Percentiles rank a stretch among this genome's conserved stretches.
Evolutionary conservation across 2,888 invertebrate genomes (phyloP).

Genomic region (Cheilosia impressa): DNA sequence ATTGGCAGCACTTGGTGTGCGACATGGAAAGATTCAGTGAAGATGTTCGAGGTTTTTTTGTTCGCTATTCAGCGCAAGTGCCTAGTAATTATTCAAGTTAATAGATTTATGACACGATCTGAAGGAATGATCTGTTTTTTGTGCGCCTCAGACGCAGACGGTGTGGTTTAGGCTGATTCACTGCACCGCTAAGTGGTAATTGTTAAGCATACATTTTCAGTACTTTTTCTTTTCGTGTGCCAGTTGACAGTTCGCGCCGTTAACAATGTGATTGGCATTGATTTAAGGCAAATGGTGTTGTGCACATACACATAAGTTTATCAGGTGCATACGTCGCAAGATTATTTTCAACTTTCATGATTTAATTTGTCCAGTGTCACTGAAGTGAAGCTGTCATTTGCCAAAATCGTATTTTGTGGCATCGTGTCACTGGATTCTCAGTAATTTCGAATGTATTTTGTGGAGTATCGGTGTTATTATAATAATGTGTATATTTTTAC

Average conservation of each 20-base stretch:
- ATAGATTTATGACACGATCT: slow-evolving; percentile 35
- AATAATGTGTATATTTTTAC: too few species aligned
- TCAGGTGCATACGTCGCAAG: too few species aligned
- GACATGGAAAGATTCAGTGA: neutral
- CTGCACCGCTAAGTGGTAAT: slow-evolving; percentile 19
- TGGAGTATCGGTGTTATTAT: too few species aligned
- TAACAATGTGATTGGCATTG: slow-evolving; percentile 13
- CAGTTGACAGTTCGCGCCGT: neutral
- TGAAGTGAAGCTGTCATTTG: too few species aligned
- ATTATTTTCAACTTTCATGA: too few species aligned
- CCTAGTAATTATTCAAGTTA: slow-evolving; percentile 29
- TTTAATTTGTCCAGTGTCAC: too few species aligned
- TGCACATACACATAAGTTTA: too few species aligned
- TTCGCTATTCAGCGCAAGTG: neutral
- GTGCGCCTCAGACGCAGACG: neutral
- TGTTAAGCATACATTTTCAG: slow-evolving; percentile 5
- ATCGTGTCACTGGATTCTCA: too few species aligned
- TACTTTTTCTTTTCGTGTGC: neutral
- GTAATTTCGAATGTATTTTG: too few species aligned
- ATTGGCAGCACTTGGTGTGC: slow-evolving; percentile 52
- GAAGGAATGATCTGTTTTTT: slow-evolving; percentile 13
- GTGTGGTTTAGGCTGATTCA: slow-evolving; percentile 13
- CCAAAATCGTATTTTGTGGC: too few species aligned
- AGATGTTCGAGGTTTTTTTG: slow-evolving; percentile 1
- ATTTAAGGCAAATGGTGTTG: neutral